Evolutionary conservation across 2,797 vertebrate species (phyloP).

Genomic region (Poliocrania exsul): DNA sequence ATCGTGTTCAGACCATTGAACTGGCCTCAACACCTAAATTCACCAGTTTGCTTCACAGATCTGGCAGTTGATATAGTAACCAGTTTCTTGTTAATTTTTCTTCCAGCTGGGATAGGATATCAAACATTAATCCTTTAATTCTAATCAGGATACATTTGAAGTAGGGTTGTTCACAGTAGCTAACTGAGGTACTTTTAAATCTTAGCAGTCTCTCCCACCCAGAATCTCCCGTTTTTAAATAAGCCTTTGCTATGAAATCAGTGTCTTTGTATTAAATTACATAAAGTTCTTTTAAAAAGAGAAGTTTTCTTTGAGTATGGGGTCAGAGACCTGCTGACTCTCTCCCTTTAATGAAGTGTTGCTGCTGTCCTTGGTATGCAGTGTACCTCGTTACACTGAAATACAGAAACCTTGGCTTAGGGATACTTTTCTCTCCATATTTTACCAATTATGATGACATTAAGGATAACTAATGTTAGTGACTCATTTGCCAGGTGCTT

Average conservation of each 20-base stretch:
- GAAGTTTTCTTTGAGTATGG: neutral
- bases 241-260: neutral
- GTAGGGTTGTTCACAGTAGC: neutral
- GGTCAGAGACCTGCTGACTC: neutral
- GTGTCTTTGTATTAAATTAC: neutral
- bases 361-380: neutral
- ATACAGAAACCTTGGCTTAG: neutral
- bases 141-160: neutral
- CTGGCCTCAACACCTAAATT: neutral
- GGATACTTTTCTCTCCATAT: neutral
- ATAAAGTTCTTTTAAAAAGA: neutral
- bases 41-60: neutral
- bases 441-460: neutral
- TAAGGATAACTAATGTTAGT: neutral
- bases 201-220: neutral
- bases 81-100: neutral
- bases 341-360: neutral
- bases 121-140: neutral
- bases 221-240: neutral
- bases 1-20: neutral
- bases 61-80: neutral
- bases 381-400: neutral
- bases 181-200: neutral
- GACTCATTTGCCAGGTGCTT: slow-evolving; percentile 20
- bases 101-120: neutral